Percentiles rank a stretch among this genome's conserved stretches.
Conservation (phyloP, 2,888 invertebrate species). For the Coleophora flavipennella region DNA sequence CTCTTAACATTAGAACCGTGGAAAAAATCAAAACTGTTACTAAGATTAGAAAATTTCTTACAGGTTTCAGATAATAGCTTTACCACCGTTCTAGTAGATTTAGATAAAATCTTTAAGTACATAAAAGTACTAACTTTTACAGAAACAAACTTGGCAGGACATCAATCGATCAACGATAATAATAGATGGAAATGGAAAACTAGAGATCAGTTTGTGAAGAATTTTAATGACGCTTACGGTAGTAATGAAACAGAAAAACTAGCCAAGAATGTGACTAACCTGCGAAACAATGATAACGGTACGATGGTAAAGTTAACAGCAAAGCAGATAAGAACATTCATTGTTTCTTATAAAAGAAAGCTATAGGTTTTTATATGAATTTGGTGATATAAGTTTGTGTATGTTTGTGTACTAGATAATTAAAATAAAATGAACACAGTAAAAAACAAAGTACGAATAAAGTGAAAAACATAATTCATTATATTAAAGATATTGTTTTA, state of each 20-base stretch:
- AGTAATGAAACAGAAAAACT: constrained; percentile 7
- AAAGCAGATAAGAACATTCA: constrained; percentile 82
- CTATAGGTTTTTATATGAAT: too few relatives aligned
- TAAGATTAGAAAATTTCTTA: constrained; percentile 85
- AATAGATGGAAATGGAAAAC: constrained; percentile 68
- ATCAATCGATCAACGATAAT: constrained; percentile 73
- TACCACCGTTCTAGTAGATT: constrained; percentile 66
- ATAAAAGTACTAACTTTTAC: constrained; percentile 67
- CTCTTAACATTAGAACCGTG: constrained; percentile 87
- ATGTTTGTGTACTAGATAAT: too few relatives aligned
- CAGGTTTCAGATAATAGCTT: constrained; percentile 75
- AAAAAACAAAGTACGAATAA: too few relatives aligned
- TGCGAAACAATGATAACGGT: constrained; percentile 20
- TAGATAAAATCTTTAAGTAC: constrained; percentile 71
- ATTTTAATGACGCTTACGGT: constrained; percentile 18
- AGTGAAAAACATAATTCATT: too few relatives aligned
- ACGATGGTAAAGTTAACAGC: constrained; percentile 71
- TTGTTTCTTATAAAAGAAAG: constrained; percentile 43
- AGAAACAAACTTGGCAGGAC: constrained; percentile 82
- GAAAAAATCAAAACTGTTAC: constrained; percentile 72
- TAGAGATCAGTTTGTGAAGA: constrained; percentile 13
- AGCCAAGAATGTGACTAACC: constrained; percentile 3
- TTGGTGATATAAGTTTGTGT: too few relatives aligned
- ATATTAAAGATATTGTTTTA: too few relatives aligned
- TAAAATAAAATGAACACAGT: too few relatives aligned